Conservation (phyloP, 2,888 invertebrate species). For the Gryllus longicercus region DNA sequence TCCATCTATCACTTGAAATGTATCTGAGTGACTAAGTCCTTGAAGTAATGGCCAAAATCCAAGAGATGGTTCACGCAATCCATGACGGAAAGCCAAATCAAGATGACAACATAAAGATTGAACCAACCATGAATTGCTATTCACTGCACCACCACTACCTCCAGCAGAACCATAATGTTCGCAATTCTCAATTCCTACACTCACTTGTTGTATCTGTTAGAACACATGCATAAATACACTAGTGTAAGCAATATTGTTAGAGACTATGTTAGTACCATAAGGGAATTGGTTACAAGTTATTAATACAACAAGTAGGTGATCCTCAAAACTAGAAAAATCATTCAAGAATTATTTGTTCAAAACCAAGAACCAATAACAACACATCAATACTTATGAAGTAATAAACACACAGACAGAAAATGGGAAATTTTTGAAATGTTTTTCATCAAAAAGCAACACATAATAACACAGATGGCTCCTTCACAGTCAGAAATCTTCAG, state of each 20-base stretch:
- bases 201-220: conserved; percentile 5
- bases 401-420: too few species aligned
- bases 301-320: too few species aligned
- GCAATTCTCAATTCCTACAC: not conserved
- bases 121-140: conserved; percentile 48
- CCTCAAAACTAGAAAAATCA: too few species aligned
- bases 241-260: too few species aligned
- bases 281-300: too few species aligned
- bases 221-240: not conserved
- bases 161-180: conserved; percentile 18
- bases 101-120: conserved; percentile 48
- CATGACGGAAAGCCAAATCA: conserved; percentile 47
- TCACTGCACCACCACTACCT: conserved; percentile 44
- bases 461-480: too few species aligned
- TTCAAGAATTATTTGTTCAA: too few species aligned
- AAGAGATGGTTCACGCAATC: conserved; percentile 46
- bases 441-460: not conserved
- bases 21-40: conserved; percentile 53
- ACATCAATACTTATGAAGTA: too few species aligned
- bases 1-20: conserved; percentile 50
- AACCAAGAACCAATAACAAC: too few species aligned
- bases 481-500: too few species aligned
- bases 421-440: not conserved
- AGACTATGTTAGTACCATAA: too few species aligned
- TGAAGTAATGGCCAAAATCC: conserved; percentile 55